Conservation (phyloP, 1,140 invertebrate genomes). For the Cotesia glomerata region DNA sequence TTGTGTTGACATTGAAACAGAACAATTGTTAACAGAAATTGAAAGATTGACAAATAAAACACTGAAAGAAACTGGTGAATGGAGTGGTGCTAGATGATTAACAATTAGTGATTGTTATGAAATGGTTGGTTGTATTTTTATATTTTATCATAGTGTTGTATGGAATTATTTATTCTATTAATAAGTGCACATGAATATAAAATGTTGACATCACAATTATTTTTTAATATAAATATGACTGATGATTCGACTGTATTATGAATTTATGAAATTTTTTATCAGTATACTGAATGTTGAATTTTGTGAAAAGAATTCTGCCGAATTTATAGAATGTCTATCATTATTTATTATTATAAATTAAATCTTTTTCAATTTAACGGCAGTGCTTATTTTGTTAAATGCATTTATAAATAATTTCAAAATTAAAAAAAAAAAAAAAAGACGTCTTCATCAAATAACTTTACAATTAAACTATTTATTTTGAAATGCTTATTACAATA, state of each 20-base stretch:
- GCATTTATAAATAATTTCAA: too few species aligned
- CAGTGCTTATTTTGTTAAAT: too few species aligned
- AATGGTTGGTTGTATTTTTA: slow-evolving; percentile 51
- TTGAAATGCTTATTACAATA: too few species aligned
- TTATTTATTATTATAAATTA: too few species aligned
- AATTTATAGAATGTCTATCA: too few species aligned
- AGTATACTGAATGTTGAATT: too few species aligned
- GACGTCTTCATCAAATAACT: too few species aligned
- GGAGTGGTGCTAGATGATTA: slow-evolving; percentile 53
- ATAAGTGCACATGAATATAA: background rate
- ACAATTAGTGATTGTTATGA: slow-evolving; percentile 27
- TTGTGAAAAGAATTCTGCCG: too few species aligned
- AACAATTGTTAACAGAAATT: slow-evolving; percentile 64
- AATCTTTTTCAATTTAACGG: too few species aligned
- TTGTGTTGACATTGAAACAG: slow-evolving; percentile 61
- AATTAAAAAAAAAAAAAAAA: too few species aligned
- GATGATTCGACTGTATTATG: background rate
- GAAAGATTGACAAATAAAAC: slow-evolving; percentile 64
- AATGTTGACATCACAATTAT: slow-evolving; percentile 5
- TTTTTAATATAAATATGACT: slow-evolving; percentile 17
- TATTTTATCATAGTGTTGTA: slow-evolving; percentile 32
- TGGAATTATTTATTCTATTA: background rate
- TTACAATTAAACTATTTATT: too few species aligned
- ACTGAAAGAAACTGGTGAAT: slow-evolving; percentile 63
- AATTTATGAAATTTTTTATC: background rate